These are phyloP conservation scores for Neogale vison DNA, from an alignment of 2,113 vertebrate species.

Conservation along the genomic window DNA sequence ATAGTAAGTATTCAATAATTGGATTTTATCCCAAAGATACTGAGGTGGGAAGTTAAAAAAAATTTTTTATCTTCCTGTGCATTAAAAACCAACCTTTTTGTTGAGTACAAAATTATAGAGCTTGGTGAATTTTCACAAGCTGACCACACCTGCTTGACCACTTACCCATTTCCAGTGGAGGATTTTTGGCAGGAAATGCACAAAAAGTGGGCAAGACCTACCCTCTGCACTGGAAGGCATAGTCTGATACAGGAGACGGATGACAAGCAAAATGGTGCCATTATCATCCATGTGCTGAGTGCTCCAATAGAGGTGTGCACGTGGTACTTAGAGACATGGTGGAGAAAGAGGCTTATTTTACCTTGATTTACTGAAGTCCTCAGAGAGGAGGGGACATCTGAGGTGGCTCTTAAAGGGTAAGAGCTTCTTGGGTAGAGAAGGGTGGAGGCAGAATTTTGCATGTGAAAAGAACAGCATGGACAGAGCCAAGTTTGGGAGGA, in stretches of 20 bases:
- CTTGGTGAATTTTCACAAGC: conserved; percentile 9
- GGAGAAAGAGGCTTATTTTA: not conserved
- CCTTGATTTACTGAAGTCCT: not conserved
- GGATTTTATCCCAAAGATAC: not conserved
- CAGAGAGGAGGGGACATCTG: not conserved
- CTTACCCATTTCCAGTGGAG: not conserved
- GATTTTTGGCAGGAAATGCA: not conserved
- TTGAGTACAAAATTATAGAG: not conserved
- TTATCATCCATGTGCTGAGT: not conserved
- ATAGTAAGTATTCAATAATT: not conserved
- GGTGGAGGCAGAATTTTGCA: not conserved
- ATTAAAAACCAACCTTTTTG: not conserved
- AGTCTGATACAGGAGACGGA: not conserved
- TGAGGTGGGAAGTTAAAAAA: not conserved
- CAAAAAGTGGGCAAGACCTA: not conserved
- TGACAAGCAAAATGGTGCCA: not conserved
- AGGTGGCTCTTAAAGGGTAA: not conserved
- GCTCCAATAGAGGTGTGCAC: not conserved
- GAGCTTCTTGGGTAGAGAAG: not conserved
- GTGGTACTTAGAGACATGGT: not conserved
- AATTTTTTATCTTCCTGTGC: not conserved
- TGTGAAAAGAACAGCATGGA: not conserved
- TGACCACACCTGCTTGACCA: not conserved
- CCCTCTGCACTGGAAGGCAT: not conserved
- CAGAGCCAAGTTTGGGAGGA: not conserved